phyloP scores from a whole-genome alignment of 2,113 vertebrate species.

The Macaca nemestrina region DNA sequence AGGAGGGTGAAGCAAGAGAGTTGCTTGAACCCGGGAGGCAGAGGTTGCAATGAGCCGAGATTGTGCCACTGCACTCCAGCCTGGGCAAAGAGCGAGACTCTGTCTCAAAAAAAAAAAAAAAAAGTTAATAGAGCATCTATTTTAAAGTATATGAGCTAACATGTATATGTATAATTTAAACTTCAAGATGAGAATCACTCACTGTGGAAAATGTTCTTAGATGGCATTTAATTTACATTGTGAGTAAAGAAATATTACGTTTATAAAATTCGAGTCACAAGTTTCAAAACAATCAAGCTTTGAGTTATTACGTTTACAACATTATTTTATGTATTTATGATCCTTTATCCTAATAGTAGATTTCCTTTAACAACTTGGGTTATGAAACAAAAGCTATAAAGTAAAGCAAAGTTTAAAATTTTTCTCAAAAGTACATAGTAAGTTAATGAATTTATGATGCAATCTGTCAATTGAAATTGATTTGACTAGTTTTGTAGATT shows the following conservation, averaged over 20 bases:
- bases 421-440: background rate
- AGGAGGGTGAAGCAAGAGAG: no score
- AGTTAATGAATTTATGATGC: background rate
- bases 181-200: background rate
- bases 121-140: background rate
- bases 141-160: background rate
- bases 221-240: background rate
- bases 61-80: no score
- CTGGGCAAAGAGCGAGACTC: no score
- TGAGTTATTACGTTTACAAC: background rate
- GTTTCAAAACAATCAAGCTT: background rate
- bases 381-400: constrained; percentile 34
- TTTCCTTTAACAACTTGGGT: background rate
- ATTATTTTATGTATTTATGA: constrained; percentile 11
- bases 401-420: background rate
- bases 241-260: background rate
- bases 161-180: background rate
- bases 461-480: background rate
- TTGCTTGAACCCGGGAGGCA: no score
- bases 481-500: background rate
- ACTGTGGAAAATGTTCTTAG: background rate
- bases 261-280: background rate
- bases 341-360: background rate
- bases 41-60: no score
- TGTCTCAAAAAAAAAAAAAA: no score